Conservation (phyloP, 1,140 invertebrate species). For the Maconellicoccus hirsutus region DNA sequence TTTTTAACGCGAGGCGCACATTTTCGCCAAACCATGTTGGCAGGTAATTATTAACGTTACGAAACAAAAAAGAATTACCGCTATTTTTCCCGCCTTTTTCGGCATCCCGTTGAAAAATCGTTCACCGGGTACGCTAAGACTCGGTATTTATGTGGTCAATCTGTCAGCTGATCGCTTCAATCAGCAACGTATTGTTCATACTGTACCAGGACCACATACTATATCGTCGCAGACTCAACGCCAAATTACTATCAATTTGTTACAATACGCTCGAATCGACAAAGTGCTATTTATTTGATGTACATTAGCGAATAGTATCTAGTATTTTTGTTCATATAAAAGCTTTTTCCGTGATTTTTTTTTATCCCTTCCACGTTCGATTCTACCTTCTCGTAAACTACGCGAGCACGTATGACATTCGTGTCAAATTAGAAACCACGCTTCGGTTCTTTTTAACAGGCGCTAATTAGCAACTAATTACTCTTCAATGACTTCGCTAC, state of each 20-base stretch:
- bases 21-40: not conserved
- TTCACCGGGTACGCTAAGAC: not conserved
- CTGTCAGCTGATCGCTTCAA: not conserved
- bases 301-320: not conserved
- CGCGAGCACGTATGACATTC: not conserved
- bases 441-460: not conserved
- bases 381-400: not conserved
- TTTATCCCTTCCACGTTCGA: not conserved
- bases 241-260: conserved; percentile 4
- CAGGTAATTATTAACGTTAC: conserved; percentile 9
- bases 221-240: not conserved
- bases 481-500: not conserved
- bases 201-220: not conserved
- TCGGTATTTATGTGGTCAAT: not conserved
- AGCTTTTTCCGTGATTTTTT: no score
- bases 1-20: not conserved
- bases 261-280: not conserved
- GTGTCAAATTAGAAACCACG: not conserved
- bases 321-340: not conserved
- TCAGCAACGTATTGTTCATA: conserved; percentile 4
- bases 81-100: conserved; percentile 7
- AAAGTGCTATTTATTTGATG: not conserved
- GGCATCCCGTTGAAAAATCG: not conserved
- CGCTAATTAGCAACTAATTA: not conserved
- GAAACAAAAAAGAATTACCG: not conserved